These are phyloP conservation scores for Bufo bufo DNA, from an alignment of 2,113 vertebrate genomes.

Conservation along the genomic window DNA sequence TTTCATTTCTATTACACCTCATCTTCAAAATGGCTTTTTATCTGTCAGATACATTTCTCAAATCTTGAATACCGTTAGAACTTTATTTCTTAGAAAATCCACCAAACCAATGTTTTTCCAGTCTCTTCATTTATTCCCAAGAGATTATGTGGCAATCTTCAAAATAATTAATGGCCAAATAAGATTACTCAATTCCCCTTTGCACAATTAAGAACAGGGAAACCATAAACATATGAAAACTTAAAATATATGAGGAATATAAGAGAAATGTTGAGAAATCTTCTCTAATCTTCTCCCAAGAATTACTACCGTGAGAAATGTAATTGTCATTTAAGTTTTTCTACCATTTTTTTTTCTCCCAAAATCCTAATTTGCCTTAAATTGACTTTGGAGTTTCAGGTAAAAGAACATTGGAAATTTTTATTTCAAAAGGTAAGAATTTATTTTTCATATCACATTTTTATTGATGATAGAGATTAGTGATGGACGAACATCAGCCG, in stretches of 20 bases:
- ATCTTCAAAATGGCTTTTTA: conserved; percentile 9
- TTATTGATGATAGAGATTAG: no score
- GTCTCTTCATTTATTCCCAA: background rate
- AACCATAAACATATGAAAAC: background rate
- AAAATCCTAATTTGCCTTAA: background rate
- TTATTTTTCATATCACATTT: background rate
- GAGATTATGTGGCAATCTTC: background rate
- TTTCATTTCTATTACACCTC: conserved; percentile 4
- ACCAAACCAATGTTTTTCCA: background rate
- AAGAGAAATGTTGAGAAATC: background rate
- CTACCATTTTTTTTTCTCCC: background rate
- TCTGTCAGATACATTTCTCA: background rate
- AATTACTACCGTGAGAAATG: background rate
- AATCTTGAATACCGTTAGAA: background rate
- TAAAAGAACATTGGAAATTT: background rate
- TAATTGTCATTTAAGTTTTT: background rate
- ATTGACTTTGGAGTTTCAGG: background rate
- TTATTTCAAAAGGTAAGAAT: background rate
- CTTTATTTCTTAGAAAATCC: background rate
- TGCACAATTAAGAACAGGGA: conserved; percentile 12
- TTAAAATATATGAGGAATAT: background rate
- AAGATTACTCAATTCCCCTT: background rate
- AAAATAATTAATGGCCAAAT: conserved; percentile 17
- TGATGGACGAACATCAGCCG: no score
- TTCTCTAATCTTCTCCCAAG: background rate